Conservation (phyloP, 2,113 vertebrate genomes). For the Ctenomys sociabilis region DNA sequence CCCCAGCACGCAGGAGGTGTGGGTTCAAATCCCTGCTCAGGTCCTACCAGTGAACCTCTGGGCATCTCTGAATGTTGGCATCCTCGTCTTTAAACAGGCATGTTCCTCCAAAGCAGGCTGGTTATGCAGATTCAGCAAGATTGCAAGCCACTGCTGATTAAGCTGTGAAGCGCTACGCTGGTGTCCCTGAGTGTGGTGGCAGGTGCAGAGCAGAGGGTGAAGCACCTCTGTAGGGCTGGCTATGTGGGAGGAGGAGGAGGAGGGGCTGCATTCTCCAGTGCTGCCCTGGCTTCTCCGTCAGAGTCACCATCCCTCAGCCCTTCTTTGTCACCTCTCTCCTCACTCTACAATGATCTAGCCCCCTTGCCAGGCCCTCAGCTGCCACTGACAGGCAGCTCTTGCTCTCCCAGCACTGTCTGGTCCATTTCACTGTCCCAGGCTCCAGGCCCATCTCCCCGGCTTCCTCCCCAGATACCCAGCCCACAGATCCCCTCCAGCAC, state of each 20-base stretch:
- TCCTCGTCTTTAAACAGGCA: not conserved
- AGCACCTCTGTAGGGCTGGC: not conserved
- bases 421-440: not conserved
- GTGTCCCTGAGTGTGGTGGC: not conserved
- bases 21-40: not conserved
- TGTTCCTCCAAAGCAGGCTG: not conserved
- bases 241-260: fast-evolving
- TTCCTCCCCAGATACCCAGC: no score
- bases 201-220: not conserved
- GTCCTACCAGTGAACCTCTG: not conserved
- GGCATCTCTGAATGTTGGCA: not conserved
- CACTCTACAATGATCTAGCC: not conserved
- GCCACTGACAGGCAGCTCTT: not conserved
- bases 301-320: not conserved
- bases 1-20: fast-evolving
- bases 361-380: not conserved
- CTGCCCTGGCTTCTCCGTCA: not conserved
- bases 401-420: not conserved
- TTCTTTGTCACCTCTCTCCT: not conserved
- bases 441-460: not conserved
- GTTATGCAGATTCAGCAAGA: not conserved
- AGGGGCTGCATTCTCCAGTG: no score
- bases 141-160: not conserved
- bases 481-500: not conserved
- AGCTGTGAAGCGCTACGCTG: not conserved